Evolutionary conservation across 2,888 invertebrate genomes (phyloP), one percentile per base, ranked within the genome.

Genomic region (Drosophila rubida): DNA sequence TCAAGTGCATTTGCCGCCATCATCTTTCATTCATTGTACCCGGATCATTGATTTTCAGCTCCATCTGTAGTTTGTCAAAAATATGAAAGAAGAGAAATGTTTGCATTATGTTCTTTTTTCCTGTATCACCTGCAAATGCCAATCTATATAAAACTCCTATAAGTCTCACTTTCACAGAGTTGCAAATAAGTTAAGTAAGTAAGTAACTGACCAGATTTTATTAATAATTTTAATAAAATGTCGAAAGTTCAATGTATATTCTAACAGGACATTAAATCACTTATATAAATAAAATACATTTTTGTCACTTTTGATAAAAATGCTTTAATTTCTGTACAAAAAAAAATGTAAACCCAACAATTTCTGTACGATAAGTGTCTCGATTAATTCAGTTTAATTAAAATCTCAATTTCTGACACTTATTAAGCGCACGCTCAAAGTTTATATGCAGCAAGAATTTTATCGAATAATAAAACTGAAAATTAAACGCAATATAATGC

Each of bases 311-410:
- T 19, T 2, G 19, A 2, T 19, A 19, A 3, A 19, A 19, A 19
- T 19, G 19, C 19, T n/a, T n/a, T n/a, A n/a, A n/a, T n/a, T n/a
- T n/a, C n/a, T n/a, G n/a, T n/a, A n/a, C n/a, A n/a, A n/a, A n/a
- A n/a, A 19, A 3, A 19, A 19, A 19, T 19, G 19, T 3, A 37
- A 37, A 2, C 7, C 2, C 13, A 32, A 6, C 9, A 35, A 35
- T 7, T 49, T 37, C n/a, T 16, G 4, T 23, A 30, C 39, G 19
- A 13, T n/a, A 25, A 1, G n/a, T 32, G 32, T 46, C 22, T 44
- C 37, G 30, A 65, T 69, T 42, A 65, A 46, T 22, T 13, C n/a
- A 16, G 27, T 39, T 49, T 72, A 58, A 53, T 72, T 48, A 27
- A 41, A 48, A 73, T 45, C 30, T 16, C 42, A 50, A 35, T 27